Evolutionary conservation across 1,140 invertebrate species (phyloP), one percentile per base, ranked within the genome.

Genomic region (Drosophila jambulina): DNA sequence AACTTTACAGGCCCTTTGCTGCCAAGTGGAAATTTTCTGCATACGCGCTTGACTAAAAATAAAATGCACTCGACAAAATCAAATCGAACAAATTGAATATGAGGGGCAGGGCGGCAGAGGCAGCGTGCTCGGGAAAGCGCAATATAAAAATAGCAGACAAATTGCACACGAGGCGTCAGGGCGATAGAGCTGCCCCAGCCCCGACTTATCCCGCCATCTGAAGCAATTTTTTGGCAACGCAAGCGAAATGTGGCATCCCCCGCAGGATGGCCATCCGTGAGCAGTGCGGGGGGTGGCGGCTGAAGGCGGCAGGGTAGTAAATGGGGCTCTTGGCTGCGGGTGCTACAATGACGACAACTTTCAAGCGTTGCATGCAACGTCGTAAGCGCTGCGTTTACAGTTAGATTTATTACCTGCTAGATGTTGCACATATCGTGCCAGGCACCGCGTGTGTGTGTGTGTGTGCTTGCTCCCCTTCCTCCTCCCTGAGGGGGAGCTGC

Each of bases 381-480:
- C 83, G 83, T 88, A 87, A 88, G 83, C 83, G 84, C 77, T 84
- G 84, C 83, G 83, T 87, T 87, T 87, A 87, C 83, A 88, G 76
- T 88, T 88, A 87, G 83, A 87, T 87, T 87, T 87, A 87, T 87
- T 87, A 87, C 83, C 83, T 87, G 83, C 83, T 87, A 87, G 84
- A 88, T 87, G 84, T 87, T 90, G 85, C 84, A 90, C 84, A 87
- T 87, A 87, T 88, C 84, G 72, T 59, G 69, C 61, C 59, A 74
- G 57, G 45, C 29, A 53, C 53, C 15, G 15, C 17, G 53, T 19
- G 19, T 23, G 53, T 54, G 29, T 21, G 13, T 10, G 46, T 49
- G 25, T 49, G 25, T 27, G 25, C 17, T 17, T 25, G 27, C 48
- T 7, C 27, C 34, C 25, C 3, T 23, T 21, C 0, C 40, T 6